Conservation (phyloP, 2,113 vertebrate species). For the Oxygymnocypris stewartii region DNA sequence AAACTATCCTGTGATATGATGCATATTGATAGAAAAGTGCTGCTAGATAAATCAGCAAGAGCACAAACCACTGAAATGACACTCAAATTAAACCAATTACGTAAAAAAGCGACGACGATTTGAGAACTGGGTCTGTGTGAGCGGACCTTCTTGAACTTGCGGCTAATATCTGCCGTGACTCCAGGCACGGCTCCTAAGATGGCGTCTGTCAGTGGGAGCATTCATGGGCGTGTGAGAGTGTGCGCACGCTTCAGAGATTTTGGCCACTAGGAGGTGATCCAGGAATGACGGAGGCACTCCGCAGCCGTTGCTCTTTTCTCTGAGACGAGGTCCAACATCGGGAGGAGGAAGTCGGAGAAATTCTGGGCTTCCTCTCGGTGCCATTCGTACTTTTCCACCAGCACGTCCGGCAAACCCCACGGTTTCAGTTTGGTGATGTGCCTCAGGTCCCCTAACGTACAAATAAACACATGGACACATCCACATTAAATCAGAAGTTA, state of each 20-base stretch:
- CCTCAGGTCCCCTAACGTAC: constrained; percentile 85
- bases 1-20: constrained; percentile 24
- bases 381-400: constrained; percentile 97
- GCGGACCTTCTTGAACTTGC: constrained; percentile 50
- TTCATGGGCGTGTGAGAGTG: constrained; percentile 23
- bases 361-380: constrained; percentile 85
- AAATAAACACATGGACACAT: not conserved
- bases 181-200: constrained; percentile 46
- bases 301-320: constrained; percentile 92
- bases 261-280: constrained; percentile 82
- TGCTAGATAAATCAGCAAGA: constrained; percentile 39
- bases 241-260: not conserved
- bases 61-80: constrained; percentile 19
- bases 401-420: constrained; percentile 91
- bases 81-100: constrained; percentile 54
- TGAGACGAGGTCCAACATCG: constrained; percentile 93
- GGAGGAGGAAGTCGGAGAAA: constrained; percentile 92
- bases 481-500: not conserved
- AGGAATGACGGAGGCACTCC: constrained; percentile 91
- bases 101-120: constrained; percentile 37
- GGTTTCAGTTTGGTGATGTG: constrained; percentile 98
- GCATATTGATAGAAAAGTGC: constrained; percentile 26
- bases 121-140: constrained; percentile 51
- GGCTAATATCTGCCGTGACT: constrained; percentile 50
- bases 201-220: constrained; percentile 36